Evolutionary conservation across 2,888 invertebrate species (phyloP).

Genomic region (Spisula subtruncata): DNA sequence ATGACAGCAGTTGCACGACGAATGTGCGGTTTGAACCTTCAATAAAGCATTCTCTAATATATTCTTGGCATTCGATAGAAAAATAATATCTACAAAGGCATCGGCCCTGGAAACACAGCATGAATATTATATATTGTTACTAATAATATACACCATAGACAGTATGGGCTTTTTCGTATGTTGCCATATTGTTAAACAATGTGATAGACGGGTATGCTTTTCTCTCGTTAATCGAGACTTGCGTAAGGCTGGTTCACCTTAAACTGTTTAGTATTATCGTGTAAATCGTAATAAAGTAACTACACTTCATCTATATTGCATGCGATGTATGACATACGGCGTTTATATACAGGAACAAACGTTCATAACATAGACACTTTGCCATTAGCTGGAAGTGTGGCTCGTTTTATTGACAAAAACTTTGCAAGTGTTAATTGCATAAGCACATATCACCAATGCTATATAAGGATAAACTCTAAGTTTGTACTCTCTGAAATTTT

Average conservation of each 20-base stretch:
- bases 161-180: not conserved
- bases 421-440: not conserved
- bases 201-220: not conserved
- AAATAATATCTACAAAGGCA: too few relatives aligned
- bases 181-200: not conserved
- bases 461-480: not conserved
- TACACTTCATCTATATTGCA: slow-evolving; percentile 19
- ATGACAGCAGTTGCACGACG: too few relatives aligned
- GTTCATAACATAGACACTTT: not conserved
- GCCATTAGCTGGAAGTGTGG: not conserved
- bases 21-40: too few relatives aligned
- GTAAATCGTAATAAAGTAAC: slow-evolving; percentile 11
- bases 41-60: too few relatives aligned
- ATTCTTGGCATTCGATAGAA: too few relatives aligned
- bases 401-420: not conserved
- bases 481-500: not conserved
- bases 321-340: not conserved
- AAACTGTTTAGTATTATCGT: not conserved
- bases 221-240: not conserved
- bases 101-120: too few relatives aligned
- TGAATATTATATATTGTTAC: too few relatives aligned
- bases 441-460: not conserved
- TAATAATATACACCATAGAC: too few relatives aligned
- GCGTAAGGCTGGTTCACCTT: not conserved
- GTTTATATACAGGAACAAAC: not conserved